Base-by-base conservation (phyloP, 64 coral and sea anemone genomes). In the Stichodactyla mertensii region DNA sequence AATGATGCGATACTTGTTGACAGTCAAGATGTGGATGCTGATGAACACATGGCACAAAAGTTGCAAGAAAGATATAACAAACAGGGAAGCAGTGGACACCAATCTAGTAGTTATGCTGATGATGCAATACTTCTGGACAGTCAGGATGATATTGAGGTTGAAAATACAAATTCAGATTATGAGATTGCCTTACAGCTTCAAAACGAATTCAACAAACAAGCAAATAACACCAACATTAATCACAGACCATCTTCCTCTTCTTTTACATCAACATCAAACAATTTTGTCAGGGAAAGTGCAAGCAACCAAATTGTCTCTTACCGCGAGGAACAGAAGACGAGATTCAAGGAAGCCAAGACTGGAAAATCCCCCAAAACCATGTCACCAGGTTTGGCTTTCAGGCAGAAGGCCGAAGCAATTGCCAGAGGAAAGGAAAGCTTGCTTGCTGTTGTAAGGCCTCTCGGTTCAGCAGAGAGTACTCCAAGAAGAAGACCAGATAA, bases 401-500 rank as follows among this genome's bases (percentile, higher is more conserved):
- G 88, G 51, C 69, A 74, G 52, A 90, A 90, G 60, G 88, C 58
- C 8, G 88, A 69, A 55, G 88, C 88, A 36, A 90, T 90, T 78
- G 88, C 88, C 18, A 85, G 70, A 85, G 88, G 88, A 13, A 90
- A 90, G 60, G 82, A 71, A 52, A 26, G 60, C 51, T 51, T 82
- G 71, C 79, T 83, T 55, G 58, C 78, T 81, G 53, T 53, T 53
- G 78, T 53, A 7, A 52, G 52, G 6, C 5, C 36, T 51, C 18
- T 10, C 10, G 53, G 52, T 55, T 11, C 26, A 16, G 26, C 52
- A 7, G 51, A 13, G 5, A 53, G 51, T 28, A 81, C 16, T 54
- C 36, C 51, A 18, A 81, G 78, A 14, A 52, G 53, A 31, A 55
- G 24, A 52, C 52, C 78, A 8, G 78, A 81, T 6, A 81, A 81